Conservation (phyloP, 64 coral and sea anemone species). For the Porites lutea region DNA sequence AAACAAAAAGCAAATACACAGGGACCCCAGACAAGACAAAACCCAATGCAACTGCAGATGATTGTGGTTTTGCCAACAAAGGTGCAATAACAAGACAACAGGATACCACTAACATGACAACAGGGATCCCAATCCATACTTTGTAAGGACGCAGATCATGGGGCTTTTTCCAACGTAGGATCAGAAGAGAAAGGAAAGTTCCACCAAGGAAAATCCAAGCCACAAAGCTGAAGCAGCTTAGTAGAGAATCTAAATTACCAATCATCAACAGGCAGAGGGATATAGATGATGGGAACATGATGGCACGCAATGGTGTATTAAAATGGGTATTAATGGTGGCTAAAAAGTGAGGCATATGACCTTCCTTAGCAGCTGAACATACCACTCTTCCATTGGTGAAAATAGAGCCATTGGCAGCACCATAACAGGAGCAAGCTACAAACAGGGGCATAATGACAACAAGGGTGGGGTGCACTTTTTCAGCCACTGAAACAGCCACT, state of each 20-base stretch:
- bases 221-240: constrained; percentile 77
- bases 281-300: constrained; percentile 60
- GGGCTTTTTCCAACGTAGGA: constrained; percentile 76
- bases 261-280: constrained; percentile 71
- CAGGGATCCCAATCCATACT: constrained; percentile 71
- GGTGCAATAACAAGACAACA: constrained; percentile 70
- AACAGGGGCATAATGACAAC: constrained; percentile 74
- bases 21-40: constrained; percentile 72
- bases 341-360: constrained; percentile 74
- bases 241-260: constrained; percentile 61
- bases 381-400: constrained; percentile 73
- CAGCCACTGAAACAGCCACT: constrained; percentile 74
- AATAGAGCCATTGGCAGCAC: constrained; percentile 66
- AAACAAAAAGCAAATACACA: constrained; percentile 60
- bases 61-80: constrained; percentile 60
- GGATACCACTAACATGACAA: constrained; percentile 67
- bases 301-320: constrained; percentile 70
- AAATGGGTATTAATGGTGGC: constrained; percentile 45
- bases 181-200: constrained; percentile 69
- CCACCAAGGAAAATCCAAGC: constrained; percentile 71
- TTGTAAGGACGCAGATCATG: constrained; percentile 73
- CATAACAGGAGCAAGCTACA: constrained; percentile 81
- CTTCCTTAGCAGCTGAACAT: constrained; percentile 71
- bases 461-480: constrained; percentile 63
- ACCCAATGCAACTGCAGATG: constrained; percentile 49